These are phyloP conservation scores for Phymanthus crucifer DNA, from an alignment of 92 coral and sea anemone species.

Conservation along the genomic window DNA sequence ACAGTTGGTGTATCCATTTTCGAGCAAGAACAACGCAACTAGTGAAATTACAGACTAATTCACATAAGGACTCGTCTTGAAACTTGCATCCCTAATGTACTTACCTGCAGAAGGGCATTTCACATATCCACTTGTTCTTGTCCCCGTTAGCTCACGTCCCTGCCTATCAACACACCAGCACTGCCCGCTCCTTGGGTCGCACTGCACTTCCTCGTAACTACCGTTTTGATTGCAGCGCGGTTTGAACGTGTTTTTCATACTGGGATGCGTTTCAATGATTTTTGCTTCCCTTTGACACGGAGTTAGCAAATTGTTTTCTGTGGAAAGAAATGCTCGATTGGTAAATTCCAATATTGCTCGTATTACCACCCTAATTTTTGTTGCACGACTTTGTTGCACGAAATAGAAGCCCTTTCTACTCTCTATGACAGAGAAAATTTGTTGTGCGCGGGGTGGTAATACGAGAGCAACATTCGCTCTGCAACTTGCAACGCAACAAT, in stretches of 20 bases:
- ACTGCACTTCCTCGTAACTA: constrained; percentile 80
- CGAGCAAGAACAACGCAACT: too few species aligned
- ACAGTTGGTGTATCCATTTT: too few species aligned
- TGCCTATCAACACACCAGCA: constrained; percentile 89
- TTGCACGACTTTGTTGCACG: too few species aligned
- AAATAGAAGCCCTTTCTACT: too few species aligned
- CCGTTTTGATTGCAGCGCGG: constrained; percentile 81
- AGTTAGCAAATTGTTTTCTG: constrained; percentile 36
- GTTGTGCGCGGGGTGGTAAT: too few species aligned
- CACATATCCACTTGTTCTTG: constrained; percentile 61
- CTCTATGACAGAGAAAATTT: too few species aligned
- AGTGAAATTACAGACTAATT: too few species aligned
- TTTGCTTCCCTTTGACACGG: constrained; percentile 40
- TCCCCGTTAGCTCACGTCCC: constrained; percentile 70
- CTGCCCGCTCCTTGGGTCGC: constrained; percentile 48
- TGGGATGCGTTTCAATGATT: constrained; percentile 1
- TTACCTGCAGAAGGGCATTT: constrained; percentile 73
- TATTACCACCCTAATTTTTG: too few species aligned
- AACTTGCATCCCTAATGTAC: not conserved
- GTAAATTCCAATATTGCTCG: too few species aligned
- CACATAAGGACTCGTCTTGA: too few species aligned
- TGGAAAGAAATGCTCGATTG: not conserved
- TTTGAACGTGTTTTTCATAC: constrained; percentile 26
- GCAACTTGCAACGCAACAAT: too few species aligned
- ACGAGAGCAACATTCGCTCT: too few species aligned